Evolutionary conservation across 2,888 invertebrate genomes (phyloP).

Genomic region (Chouioia cunea): DNA sequence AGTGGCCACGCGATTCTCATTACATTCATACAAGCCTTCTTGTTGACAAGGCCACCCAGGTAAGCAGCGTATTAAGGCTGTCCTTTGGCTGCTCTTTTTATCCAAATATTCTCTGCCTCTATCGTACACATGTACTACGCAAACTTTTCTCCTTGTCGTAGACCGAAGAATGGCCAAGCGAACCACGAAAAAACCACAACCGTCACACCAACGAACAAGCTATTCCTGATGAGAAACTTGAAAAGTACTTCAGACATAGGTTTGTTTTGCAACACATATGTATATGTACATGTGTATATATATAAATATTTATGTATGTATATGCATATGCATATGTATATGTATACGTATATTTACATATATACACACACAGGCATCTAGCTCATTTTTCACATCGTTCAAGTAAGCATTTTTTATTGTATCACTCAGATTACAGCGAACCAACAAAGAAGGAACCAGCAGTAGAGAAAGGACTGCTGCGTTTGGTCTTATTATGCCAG

Average conservation of each 20-base stretch:
- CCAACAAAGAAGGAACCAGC: constrained; percentile 72
- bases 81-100: constrained; percentile 4
- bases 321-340: not conserved
- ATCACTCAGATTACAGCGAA: constrained; percentile 72
- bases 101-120: not conserved
- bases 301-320: constrained; percentile 51
- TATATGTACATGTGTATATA: constrained; percentile 48
- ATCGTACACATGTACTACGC: too few species aligned
- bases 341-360: too few species aligned
- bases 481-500: constrained; percentile 67
- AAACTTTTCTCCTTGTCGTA: constrained; percentile 57
- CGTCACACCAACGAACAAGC: constrained; percentile 66
- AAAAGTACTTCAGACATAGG: constrained; percentile 72
- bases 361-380: too few species aligned
- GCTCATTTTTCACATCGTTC: not conserved
- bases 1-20: constrained; percentile 80
- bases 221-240: constrained; percentile 73
- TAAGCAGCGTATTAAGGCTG: too few species aligned
- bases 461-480: constrained; percentile 68
- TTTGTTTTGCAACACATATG: constrained; percentile 35
- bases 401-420: not conserved
- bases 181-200: constrained; percentile 69
- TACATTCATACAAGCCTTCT: constrained; percentile 78
- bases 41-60: constrained; percentile 86
- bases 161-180: constrained; percentile 78